Conservation (phyloP, 2,113 vertebrate species). For the Xiphias gladius region DNA sequence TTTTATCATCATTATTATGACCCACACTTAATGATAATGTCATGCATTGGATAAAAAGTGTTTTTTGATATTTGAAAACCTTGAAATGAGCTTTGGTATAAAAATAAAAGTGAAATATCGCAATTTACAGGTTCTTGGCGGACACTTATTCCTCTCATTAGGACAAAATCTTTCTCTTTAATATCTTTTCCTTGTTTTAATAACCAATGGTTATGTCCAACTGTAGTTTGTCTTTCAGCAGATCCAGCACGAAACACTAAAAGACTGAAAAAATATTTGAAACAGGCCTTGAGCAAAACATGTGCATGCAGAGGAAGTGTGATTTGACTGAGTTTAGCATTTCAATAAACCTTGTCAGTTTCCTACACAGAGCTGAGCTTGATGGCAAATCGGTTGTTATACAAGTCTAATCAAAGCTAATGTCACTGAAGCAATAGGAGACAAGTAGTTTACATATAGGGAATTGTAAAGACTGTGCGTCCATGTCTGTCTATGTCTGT, state of each 20-base stretch:
- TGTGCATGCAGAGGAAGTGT: conserved; percentile 32
- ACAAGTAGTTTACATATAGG: conserved; percentile 28
- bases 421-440: conserved; percentile 46
- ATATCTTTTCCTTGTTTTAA: conserved; percentile 35
- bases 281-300: conserved; percentile 48
- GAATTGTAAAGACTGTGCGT: conserved; percentile 1
- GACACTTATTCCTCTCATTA: not conserved
- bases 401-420: conserved; percentile 44
- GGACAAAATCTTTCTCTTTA: not conserved
- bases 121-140: conserved; percentile 10
- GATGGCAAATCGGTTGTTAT: conserved; percentile 36
- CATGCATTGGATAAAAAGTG: not conserved
- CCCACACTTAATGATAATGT: not conserved
- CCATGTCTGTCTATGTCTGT: too few species aligned
- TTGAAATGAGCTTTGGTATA: not conserved
- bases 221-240: conserved; percentile 35
- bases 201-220: conserved; percentile 11
- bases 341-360: conserved; percentile 63
- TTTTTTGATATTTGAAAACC: not conserved
- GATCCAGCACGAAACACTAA: conserved; percentile 19
- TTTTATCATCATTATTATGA: not conserved
- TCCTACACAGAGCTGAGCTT: conserved; percentile 31
- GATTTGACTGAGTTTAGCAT: conserved; percentile 47
- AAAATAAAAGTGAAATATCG: conserved; percentile 13
- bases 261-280: conserved; percentile 36